Evolutionary conservation across 2,113 vertebrate genomes (phyloP).

Genomic region (Gavia stellata): DNA sequence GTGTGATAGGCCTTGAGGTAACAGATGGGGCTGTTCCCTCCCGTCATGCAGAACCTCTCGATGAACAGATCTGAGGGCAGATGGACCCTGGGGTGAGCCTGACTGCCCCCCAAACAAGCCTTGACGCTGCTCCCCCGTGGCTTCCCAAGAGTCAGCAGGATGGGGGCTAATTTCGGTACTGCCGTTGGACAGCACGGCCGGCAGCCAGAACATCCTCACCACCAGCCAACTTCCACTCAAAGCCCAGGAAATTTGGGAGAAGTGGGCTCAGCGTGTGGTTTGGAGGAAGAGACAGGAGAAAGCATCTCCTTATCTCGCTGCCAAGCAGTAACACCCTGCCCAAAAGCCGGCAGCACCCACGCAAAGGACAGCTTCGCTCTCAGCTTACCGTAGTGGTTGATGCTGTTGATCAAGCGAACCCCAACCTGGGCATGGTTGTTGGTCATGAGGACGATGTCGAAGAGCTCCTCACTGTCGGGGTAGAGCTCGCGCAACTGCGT

Average conservation of each 20-base stretch:
- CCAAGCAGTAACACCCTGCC: fast-evolving
- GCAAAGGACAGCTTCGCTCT: not conserved
- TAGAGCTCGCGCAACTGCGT: conserved; percentile 83
- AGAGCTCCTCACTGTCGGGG: conserved; percentile 89
- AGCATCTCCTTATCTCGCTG: not conserved
- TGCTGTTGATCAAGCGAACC: conserved; percentile 92
- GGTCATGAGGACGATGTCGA: conserved; percentile 94
- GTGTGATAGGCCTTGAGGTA: conserved; percentile 96
- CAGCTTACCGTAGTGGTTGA: conserved; percentile 90
- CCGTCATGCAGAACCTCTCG: conserved; percentile 95
- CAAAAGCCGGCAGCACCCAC: fast-evolving
- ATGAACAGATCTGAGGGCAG: conserved; percentile 83
- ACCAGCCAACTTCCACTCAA: not conserved
- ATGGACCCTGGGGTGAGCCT: not conserved
- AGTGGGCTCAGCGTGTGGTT: fast-evolving
- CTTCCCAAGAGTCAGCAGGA: not conserved
- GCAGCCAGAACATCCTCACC: not conserved
- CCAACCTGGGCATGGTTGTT: conserved; percentile 94
- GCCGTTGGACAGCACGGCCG: not conserved
- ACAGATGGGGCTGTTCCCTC: conserved; percentile 91
- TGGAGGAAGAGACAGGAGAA: not conserved
- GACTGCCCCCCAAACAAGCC: not conserved
- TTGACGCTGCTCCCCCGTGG: fast-evolving
- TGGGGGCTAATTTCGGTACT: too few relatives aligned
- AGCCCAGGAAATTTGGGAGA: not conserved